Percentiles rank a stretch among this genome's conserved stretches.
phyloP scores from a whole-genome alignment of 2,113 vertebrate species.

The Tylochromis polylepis region DNA sequence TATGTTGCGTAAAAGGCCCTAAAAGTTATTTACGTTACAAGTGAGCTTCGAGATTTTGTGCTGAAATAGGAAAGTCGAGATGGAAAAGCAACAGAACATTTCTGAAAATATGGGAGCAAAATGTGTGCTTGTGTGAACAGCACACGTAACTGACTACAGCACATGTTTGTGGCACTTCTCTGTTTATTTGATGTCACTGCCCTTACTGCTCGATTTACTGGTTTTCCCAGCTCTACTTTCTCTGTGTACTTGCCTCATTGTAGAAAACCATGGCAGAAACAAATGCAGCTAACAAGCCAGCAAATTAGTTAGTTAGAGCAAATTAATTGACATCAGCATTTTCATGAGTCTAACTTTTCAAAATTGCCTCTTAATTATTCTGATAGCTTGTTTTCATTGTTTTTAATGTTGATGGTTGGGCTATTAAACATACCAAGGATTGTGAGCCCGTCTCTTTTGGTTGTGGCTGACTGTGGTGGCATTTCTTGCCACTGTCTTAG shows the following conservation, averaged over 20 bases:
- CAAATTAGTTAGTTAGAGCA: neutral
- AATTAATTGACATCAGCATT: neutral
- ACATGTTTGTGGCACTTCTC: neutral
- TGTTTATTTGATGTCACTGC: neutral
- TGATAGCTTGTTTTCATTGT: neutral
- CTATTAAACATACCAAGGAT: neutral
- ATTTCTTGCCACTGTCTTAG: neutral
- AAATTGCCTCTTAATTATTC: neutral
- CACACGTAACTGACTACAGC: neutral
- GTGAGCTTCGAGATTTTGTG: neutral
- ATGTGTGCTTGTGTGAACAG: neutral
- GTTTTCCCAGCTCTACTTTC: neutral
- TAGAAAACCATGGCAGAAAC: neutral
- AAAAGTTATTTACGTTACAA: neutral
- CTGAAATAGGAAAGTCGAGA: neutral
- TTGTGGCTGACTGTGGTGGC: neutral
- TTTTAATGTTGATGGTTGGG: neutral
- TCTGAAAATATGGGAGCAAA: neutral
- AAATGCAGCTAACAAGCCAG: neutral
- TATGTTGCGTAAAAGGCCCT: neutral
- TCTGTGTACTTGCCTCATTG: neutral
- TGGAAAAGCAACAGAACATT: neutral
- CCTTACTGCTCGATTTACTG: neutral
- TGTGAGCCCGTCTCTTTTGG: neutral
- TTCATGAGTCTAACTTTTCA: neutral